Percentiles rank a stretch among this genome's conserved stretches.
Conservation (phyloP, 2,888 invertebrate genomes). For the Dasysyrphus tricinctus region DNA sequence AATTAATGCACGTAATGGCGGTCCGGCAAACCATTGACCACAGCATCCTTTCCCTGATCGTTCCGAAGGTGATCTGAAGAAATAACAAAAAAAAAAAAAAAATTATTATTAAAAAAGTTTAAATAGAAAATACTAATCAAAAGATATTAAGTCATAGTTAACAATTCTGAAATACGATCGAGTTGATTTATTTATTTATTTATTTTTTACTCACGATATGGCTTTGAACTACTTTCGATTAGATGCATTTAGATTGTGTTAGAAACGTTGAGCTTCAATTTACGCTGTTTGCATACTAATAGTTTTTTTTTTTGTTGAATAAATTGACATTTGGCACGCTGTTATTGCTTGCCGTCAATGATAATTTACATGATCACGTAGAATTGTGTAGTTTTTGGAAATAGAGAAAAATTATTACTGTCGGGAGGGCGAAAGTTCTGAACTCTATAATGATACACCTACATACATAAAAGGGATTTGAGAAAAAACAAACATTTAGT, state of each 20-base stretch:
- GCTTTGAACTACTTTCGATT: conserved; percentile 74
- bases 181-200: conserved; percentile 27
- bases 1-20: conserved; percentile 83
- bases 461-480: too few relatives aligned
- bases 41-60: conserved; percentile 84
- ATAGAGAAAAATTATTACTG: background rate
- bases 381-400: conserved; percentile 2
- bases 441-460: too few relatives aligned
- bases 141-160: conserved; percentile 34
- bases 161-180: conserved; percentile 51
- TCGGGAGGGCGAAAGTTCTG: background rate
- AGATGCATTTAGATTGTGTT: conserved; percentile 33
- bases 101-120: background rate
- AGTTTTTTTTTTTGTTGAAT: conserved; percentile 25
- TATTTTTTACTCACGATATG: conserved; percentile 50
- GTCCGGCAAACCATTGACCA: conserved; percentile 84
- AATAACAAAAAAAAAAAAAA: conserved; percentile 53
- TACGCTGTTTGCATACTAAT: conserved; percentile 59
- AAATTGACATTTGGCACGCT: conserved; percentile 20
- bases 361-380: conserved; percentile 19
- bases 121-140: conserved; percentile 28
- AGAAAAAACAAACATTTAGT: too few relatives aligned
- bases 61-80: conserved; percentile 83
- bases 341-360: conserved; percentile 5
- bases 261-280: conserved; percentile 23